These are phyloP conservation scores for Trichonephila clavata DNA, from an alignment of 1,140 invertebrate species.

Conservation along the genomic window DNA sequence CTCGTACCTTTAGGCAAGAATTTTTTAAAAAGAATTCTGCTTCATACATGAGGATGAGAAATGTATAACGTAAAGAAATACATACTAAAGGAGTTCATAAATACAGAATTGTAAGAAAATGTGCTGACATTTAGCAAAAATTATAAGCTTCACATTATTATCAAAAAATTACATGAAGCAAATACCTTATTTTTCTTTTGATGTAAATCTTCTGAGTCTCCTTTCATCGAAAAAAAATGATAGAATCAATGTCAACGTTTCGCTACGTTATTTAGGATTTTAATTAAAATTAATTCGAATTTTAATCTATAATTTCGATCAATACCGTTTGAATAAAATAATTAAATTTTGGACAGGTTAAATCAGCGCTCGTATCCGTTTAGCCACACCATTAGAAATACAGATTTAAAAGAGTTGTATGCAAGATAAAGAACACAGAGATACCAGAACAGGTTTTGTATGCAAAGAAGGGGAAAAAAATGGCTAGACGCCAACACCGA, in stretches of 20 bases:
- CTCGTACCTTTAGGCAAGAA: too few species aligned
- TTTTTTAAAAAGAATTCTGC: too few species aligned
- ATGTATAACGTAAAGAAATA: too few species aligned
- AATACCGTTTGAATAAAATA: neutral
- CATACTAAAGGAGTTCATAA: too few species aligned
- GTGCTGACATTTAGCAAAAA: too few species aligned
- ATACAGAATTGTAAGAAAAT: too few species aligned
- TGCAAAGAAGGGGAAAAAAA: slow-evolving; percentile 19
- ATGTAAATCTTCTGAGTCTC: neutral
- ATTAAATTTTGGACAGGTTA: neutral
- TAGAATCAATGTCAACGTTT: neutral
- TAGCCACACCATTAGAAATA: neutral
- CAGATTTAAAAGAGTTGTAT: neutral
- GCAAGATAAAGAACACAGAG: neutral
- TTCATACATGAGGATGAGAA: too few species aligned
- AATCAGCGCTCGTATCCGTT: neutral
- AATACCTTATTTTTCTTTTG: neutral
- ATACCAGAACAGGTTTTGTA: slow-evolving; percentile 44
- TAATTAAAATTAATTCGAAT: too few species aligned
- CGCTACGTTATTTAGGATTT: too few species aligned
- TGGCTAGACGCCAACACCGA: slow-evolving; percentile 11
- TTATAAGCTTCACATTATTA: too few species aligned
- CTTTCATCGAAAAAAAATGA: slow-evolving; percentile 1
- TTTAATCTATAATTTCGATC: too few species aligned
- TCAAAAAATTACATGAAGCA: neutral